Evolutionary conservation across 2,797 vertebrate species (phyloP).

Genomic region (Rhinella marina): DNA sequence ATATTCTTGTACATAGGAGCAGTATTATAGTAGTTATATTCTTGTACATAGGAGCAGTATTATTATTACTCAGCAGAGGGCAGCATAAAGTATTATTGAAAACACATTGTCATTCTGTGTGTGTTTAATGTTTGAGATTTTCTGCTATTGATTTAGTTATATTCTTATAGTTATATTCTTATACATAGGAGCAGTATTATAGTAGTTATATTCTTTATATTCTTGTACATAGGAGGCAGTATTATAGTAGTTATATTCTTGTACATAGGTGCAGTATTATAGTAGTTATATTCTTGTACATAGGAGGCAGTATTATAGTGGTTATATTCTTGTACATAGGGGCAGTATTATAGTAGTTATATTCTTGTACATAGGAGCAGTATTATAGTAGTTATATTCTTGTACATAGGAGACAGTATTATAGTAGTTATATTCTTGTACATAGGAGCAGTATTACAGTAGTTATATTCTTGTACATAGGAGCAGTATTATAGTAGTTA

Average conservation of each 20-base stretch:
- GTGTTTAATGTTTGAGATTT: too few species aligned
- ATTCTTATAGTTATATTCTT: not conserved
- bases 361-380: not conserved
- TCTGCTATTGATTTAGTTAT: too few species aligned
- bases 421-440: not conserved
- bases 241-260: slow-evolving; percentile 14
- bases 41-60: not conserved
- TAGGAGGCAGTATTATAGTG: too few species aligned
- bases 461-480: too few species aligned
- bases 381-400: slow-evolving; percentile 1
- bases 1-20: too few species aligned
- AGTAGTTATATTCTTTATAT: slow-evolving; percentile 14
- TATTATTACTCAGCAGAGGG: too few species aligned
- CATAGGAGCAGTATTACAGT: not conserved
- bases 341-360: too few species aligned
- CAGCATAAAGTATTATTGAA: too few species aligned
- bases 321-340: too few species aligned
- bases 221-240: not conserved
- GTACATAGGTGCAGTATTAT: not conserved
- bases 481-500: too few species aligned
- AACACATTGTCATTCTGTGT: too few species aligned
- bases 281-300: not conserved
- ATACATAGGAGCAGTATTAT: not conserved
- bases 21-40: too few species aligned
- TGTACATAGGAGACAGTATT: not conserved